phyloP scores from a whole-genome alignment of 1,140 invertebrate genomes.

The Dreissena polymorpha region DNA sequence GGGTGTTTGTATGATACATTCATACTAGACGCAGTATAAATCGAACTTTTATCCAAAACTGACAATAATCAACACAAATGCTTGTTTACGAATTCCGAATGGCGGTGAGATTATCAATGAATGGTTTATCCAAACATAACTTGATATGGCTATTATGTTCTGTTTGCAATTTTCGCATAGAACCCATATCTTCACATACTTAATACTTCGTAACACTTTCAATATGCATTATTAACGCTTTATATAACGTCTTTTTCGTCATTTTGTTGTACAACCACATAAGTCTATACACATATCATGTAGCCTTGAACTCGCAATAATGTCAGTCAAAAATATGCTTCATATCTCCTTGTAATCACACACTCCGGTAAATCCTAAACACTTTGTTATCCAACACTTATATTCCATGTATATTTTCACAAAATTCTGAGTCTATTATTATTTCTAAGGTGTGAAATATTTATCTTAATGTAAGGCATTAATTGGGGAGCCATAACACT shows the following conservation, averaged over 20 bases:
- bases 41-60: background rate
- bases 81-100: conserved; percentile 2
- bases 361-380: background rate
- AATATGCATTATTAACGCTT: no score
- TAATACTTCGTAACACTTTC: no score
- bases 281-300: conserved; percentile 1
- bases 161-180: no score
- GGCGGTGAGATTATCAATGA: conserved; percentile 12
- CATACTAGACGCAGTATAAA: background rate
- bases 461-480: background rate
- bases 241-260: background rate
- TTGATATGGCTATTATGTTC: background rate
- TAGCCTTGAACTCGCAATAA: conserved; percentile 5
- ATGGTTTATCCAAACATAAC: background rate
- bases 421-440: background rate
- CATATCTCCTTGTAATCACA: background rate
- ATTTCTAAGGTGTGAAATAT: background rate
- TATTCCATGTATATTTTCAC: background rate
- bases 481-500: conserved; percentile 6
- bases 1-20: background rate
- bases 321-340: conserved; percentile 10
- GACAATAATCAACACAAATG: background rate
- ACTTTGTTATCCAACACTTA: background rate
- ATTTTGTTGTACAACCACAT: background rate
- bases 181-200: no score